Conservation (phyloP, 1,140 invertebrate genomes). For the Cydia splendana region DNA sequence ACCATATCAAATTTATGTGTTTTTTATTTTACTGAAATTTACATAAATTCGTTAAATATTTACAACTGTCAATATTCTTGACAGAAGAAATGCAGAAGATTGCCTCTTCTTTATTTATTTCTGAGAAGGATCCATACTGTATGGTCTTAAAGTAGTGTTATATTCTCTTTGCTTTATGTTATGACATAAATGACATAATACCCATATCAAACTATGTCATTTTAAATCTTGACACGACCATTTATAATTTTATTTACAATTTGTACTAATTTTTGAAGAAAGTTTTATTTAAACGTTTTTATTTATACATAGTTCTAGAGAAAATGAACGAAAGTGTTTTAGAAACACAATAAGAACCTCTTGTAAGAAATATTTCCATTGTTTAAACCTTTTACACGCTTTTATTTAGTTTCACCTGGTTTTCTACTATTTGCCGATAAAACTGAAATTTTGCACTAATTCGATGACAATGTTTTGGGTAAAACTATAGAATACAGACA, state of each 20-base stretch:
- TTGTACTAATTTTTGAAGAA: neutral
- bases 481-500: too few species aligned
- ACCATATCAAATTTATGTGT: neutral
- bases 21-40: neutral
- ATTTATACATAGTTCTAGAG: neutral
- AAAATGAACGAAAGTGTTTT: neutral
- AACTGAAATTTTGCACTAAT: too few species aligned
- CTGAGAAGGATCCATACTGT: neutral
- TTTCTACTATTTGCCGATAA: too few species aligned
- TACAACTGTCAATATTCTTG: neutral
- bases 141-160: neutral
- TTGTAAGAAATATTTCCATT: neutral
- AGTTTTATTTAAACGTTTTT: neutral
- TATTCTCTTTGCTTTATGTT: too few species aligned
- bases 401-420: neutral
- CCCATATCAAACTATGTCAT: neutral
- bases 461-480: too few species aligned
- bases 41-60: neutral
- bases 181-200: too few species aligned
- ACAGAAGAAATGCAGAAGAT: neutral
- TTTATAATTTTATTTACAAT: constrained; percentile 5
- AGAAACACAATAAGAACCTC: neutral
- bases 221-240: neutral
- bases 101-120: neutral
- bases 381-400: neutral